phyloP scores from a whole-genome alignment of 2,888 invertebrate genomes.

The Therioaphis trifolii region DNA sequence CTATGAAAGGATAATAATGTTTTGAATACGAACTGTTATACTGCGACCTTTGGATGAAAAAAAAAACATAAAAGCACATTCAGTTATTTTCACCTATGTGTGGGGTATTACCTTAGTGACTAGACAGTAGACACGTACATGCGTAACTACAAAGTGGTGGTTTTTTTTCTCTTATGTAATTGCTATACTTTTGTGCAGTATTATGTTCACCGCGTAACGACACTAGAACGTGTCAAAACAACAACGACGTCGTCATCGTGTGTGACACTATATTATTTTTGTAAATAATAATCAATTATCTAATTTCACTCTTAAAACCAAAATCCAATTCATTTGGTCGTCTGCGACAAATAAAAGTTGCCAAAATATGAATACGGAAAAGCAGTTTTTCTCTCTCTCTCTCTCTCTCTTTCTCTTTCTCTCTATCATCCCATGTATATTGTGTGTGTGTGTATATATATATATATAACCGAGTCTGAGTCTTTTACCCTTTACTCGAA shows the following conservation, averaged over 20 bases:
- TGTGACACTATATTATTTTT: no score
- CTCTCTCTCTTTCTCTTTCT: not conserved
- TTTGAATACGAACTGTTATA: conserved; percentile 8
- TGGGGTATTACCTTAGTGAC: no score
- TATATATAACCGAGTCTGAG: conserved; percentile 3
- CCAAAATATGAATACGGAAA: not conserved
- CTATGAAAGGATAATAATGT: conserved; percentile 35
- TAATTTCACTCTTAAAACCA: conserved; percentile 29
- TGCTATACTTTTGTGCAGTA: not conserved
- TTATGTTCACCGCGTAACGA: not conserved
- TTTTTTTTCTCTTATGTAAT: not conserved
- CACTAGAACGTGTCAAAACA: not conserved
- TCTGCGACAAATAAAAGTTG: conserved; percentile 35
- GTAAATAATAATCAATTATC: conserved; percentile 5
- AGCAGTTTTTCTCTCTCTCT: not conserved
- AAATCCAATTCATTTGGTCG: conserved; percentile 14
- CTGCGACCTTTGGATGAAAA: not conserved
- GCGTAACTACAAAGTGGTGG: not conserved
- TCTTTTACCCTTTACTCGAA: conserved; percentile 50
- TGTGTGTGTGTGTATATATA: not conserved
- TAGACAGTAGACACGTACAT: not conserved
- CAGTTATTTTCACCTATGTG: not conserved
- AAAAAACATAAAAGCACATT: not conserved
- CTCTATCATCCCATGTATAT: not conserved
- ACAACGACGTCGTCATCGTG: not conserved